Base-by-base conservation (phyloP, 2,113 vertebrate genomes). In the Psilopsiagon aymara region DNA sequence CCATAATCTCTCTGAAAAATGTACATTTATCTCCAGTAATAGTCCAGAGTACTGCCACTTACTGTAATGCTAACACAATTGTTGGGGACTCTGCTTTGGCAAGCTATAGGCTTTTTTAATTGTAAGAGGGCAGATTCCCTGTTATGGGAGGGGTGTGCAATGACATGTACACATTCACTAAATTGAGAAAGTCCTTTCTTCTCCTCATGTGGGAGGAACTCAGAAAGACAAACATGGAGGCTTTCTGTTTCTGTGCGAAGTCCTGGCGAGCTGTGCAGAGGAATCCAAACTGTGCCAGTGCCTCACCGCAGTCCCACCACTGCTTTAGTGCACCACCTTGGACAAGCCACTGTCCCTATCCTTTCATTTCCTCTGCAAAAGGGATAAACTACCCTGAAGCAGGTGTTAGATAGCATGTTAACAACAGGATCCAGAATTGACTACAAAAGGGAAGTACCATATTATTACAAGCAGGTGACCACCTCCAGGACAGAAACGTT, bases 161-260 rank as follows among this genome's bases (percentile, higher is more conserved):
- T 57, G 31, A 81, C 39, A 70, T 33, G 47, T 47, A 67, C 37
- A 64, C 35, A 21, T 73, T 90, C 94, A 80, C 95, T 35, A 76
- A 93, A 90, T 96, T 79, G 89, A 85, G 52, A 46, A 91, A 78
- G n/a, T 74, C 12, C 12, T 90, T 88, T 93, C 46, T 92, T 95
- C 51, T 95, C 57, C 60, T 84, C 24, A n/a, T 71, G 76, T 68
- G 11, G 11, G 33, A 75, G 28, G 66, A 89, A 76, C 66, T 92
- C 15, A 62, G 37, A 84, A 92, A 67, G 27, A 49, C 53, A 71
- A 77, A 35, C 6, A 41, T 6, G n/a, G 84, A 80, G 85, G 66
- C 7, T 79, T 70, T 59, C 44, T 78, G 47, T 69, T 80, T 43
- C 46, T 49, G 17, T 67, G 71, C 57, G 57, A 77, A 81, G 31